phyloP scores from a whole-genome alignment of 1,140 invertebrate species.

The Leptonema lineaticorne region DNA sequence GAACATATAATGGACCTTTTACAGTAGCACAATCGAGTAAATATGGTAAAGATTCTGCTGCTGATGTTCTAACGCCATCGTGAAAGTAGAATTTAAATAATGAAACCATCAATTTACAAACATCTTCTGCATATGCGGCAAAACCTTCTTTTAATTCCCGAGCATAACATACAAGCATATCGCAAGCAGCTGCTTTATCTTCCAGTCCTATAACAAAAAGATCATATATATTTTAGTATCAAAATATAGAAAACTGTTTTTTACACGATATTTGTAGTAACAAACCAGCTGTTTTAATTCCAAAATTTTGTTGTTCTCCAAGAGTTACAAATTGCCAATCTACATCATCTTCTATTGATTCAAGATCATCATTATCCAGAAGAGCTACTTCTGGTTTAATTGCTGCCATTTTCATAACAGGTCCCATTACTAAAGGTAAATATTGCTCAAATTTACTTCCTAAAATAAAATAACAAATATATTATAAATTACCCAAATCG shows the following conservation, averaged over 20 bases:
- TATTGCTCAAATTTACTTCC: conserved; percentile 95
- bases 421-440: conserved; percentile 95
- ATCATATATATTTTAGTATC: conserved; percentile 25
- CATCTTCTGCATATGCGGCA: conserved; percentile 90
- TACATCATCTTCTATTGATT: conserved; percentile 83
- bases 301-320: conserved; percentile 94
- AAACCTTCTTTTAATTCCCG: conserved; percentile 96
- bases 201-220: conserved; percentile 86
- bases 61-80: conserved; percentile 88
- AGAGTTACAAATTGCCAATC: conserved; percentile 98
- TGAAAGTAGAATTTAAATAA: conserved; percentile 99
- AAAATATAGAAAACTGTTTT: not conserved
- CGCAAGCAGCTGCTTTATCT: conserved; percentile 98
- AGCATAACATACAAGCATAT: conserved; percentile 99
- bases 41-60: conserved; percentile 93
- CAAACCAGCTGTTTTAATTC: conserved; percentile 80
- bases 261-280: not conserved
- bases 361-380: conserved; percentile 88
- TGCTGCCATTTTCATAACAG: conserved; percentile 91
- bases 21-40: conserved; percentile 90
- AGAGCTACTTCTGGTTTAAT: conserved; percentile 98
- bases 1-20: conserved; percentile 67
- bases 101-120: conserved; percentile 93
- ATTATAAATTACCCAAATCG: not conserved
- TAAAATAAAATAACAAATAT: conserved; percentile 42